Evolutionary conservation across 2,888 invertebrate species (phyloP), one percentile per base, ranked within the genome.

Genomic region (Corbicula japonica): DNA sequence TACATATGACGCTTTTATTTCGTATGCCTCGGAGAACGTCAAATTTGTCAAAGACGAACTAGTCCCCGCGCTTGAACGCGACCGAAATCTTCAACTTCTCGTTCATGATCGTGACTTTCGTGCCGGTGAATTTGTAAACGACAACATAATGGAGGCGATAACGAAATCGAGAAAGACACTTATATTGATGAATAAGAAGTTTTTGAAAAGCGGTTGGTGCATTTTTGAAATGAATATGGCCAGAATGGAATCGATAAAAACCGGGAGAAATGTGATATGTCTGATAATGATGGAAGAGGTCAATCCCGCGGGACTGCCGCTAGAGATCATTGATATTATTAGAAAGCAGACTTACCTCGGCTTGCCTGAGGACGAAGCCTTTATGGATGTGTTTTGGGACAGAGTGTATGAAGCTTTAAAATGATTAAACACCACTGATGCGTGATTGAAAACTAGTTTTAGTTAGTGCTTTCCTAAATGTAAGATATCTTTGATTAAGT

Each of bases 211-310:
- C 38, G 61, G 73, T 23, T 84, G 83, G 83, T 84, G 83, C 35
- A 46, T 69, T n/a, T 83, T 72, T 44, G 83, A 83, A 60, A 63
- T 83, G 68, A 73, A 83, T 28, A 80, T 83, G 79, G 83, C 80
- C 0, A 60, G 71, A n/a, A 70, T 83, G 66, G 76, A 80, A 60
- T 34, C 66, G 12, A 61, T 71, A 18, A 70, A 75, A 44, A 75
- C 70, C 6, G 75, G 69, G 4, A 50, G 65, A 32, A 66, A 75
- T 41, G 30, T 79, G n/a, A 21, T 79, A 21, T 74, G 74, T 48
- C 41, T 79, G 1, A 6, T 79, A 18, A 60, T 75, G 61, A 52
- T 71, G 28, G 50, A 74, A 50, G 34, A 75, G 12, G 71, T 76
- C 4, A 35, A 48, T 2, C 21, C n/a, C 4, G 41, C 54, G 18